Evolutionary conservation across 2,797 vertebrate species (phyloP).

Genomic region (Spheniscus humboldti): DNA sequence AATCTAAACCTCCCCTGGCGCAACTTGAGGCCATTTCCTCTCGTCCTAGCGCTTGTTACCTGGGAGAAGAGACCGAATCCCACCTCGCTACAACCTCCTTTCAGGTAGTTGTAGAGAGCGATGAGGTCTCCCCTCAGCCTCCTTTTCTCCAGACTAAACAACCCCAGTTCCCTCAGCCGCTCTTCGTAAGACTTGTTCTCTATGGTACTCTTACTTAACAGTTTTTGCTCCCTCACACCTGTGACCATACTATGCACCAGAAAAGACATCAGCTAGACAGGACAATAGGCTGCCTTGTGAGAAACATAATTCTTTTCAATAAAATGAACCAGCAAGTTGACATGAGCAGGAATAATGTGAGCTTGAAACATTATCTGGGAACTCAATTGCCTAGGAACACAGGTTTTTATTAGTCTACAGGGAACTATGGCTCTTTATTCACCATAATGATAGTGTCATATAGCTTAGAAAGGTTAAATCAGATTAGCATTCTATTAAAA

Average conservation of each 20-base stretch:
- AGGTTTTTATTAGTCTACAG: constrained; percentile 17
- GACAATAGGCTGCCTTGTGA: background rate
- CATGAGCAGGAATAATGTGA: background rate
- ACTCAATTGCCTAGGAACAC: constrained; percentile 56
- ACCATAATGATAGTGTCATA: background rate
- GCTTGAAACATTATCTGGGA: constrained; percentile 49
- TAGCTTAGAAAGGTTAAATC: background rate
- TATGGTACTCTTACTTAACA: background rate
- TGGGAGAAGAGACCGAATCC: no score
- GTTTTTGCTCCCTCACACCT: background rate
- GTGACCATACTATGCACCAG: background rate
- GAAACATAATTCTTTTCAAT: constrained; percentile 71
- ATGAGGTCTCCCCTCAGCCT: no score
- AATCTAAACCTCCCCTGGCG: no score
- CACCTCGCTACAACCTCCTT: no score
- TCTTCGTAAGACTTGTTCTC: no score
- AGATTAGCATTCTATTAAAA: background rate
- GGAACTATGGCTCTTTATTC: background rate
- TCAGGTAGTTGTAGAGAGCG: no score
- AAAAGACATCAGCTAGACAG: background rate
- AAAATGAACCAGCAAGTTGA: constrained; percentile 56
- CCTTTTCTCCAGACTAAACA: no score
- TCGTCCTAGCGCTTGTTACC: no score
- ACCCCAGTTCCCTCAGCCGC: no score
- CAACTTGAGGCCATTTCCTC: no score